A percentile compares a stretch with the other conserved stretches of the same genome.
Conservation (phyloP, 2,888 invertebrate species). For the Monochamus alternatus region DNA sequence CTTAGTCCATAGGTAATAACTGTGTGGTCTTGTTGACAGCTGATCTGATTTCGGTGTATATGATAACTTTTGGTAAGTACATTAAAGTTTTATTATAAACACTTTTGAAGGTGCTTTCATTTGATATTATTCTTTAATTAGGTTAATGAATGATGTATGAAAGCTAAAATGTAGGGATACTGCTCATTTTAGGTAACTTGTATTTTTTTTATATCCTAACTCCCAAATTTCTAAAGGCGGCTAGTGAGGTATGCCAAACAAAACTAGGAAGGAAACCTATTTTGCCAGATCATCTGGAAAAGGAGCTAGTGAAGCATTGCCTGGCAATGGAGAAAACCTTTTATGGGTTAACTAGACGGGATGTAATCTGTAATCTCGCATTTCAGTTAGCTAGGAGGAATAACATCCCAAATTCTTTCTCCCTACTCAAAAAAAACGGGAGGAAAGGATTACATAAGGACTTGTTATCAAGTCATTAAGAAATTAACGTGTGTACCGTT, state of each 20-base stretch:
- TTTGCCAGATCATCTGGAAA: constrained; percentile 21
- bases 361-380: constrained; percentile 23
- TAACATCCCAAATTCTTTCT: constrained; percentile 31
- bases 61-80: too few relatives aligned
- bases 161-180: too few relatives aligned
- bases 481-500: too few relatives aligned
- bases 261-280: constrained; percentile 30
- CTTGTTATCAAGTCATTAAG: too few relatives aligned
- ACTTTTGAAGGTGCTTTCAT: too few relatives aligned
- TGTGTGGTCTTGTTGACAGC: background rate
- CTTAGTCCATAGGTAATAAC: background rate
- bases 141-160: too few relatives aligned
- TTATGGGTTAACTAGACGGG: constrained; percentile 38
- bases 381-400: constrained; percentile 37
- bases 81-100: too few relatives aligned
- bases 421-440: constrained; percentile 29
- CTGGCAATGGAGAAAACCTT: constrained; percentile 26
- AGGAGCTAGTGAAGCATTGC: constrained; percentile 12
- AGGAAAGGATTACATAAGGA: constrained; percentile 27
- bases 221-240: too few relatives aligned
- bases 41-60: background rate
- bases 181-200: too few relatives aligned
- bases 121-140: too few relatives aligned
- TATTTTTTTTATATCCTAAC: too few relatives aligned
- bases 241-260: background rate